These are phyloP conservation scores for Tichodroma muraria DNA, from an alignment of 2,113 vertebrate species.

Conservation along the genomic window DNA sequence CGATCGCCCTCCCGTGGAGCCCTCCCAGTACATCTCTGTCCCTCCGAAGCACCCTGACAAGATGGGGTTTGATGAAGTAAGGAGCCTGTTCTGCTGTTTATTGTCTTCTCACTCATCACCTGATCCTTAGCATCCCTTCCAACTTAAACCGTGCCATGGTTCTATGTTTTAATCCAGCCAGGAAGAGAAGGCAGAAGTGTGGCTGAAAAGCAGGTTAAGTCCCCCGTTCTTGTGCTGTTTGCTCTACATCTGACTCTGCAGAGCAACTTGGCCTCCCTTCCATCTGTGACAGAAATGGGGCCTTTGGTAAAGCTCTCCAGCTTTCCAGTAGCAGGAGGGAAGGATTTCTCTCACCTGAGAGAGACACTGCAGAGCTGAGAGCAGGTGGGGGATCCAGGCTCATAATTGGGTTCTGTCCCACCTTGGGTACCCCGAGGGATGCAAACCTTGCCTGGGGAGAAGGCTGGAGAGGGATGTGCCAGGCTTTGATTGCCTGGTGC, in stretches of 20 bases:
- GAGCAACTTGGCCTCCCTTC: not conserved
- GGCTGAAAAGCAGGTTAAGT: not conserved
- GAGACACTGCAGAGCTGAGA: not conserved
- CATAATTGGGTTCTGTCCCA: not conserved
- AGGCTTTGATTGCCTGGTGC: not conserved
- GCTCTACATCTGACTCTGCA: not conserved
- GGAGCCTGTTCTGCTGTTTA: not conserved
- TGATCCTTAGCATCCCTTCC: not conserved
- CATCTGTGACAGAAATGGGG: not conserved
- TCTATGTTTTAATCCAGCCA: not conserved
- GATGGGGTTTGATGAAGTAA: slow-evolving; percentile 92
- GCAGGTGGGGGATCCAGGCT: not conserved
- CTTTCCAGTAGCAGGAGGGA: not conserved
- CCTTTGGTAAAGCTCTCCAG: not conserved
- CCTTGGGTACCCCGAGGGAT: not conserved
- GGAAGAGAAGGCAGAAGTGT: not conserved
- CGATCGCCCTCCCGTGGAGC: slow-evolving; percentile 81
- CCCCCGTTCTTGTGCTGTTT: not conserved
- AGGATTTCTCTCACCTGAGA: not conserved
- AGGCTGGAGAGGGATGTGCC: not conserved
- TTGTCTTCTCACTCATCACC: not conserved
- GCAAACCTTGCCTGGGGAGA: not conserved
- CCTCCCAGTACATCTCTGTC: slow-evolving; percentile 78
- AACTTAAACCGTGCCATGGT: not conserved
- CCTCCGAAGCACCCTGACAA: slow-evolving; percentile 74